phyloP scores from a whole-genome alignment of 2,888 invertebrate genomes.

The Rotaria macrura region DNA sequence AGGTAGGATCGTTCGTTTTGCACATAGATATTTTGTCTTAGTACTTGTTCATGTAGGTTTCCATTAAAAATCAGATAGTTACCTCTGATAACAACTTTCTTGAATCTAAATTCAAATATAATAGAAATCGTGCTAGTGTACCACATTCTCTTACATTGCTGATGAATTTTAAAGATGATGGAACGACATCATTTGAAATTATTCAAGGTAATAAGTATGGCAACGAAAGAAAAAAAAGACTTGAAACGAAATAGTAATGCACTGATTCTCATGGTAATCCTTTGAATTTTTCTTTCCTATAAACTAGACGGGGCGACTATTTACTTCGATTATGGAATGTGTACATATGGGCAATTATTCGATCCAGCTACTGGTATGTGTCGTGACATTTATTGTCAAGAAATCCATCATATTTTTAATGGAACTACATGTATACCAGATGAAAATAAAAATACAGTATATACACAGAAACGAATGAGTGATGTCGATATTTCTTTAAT shows the following conservation, averaged over 20 bases:
- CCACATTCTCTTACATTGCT: conserved; percentile 26
- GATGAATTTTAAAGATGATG: conserved; percentile 31
- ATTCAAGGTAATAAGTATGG: background rate
- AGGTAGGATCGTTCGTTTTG: background rate
- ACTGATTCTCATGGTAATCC: background rate
- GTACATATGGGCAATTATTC: conserved; percentile 30
- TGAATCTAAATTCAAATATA: background rate
- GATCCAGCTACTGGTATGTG: conserved; percentile 28
- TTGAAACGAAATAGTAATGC: background rate
- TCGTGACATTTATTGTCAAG: conserved; percentile 28
- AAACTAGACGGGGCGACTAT: background rate
- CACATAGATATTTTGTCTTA: background rate
- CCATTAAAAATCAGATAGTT: background rate
- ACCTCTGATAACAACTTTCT: background rate
- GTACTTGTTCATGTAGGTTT: background rate
- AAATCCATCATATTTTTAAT: conserved; percentile 5
- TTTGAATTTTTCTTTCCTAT: background rate
- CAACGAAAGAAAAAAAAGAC: background rate
- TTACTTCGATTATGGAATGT: conserved; percentile 27
- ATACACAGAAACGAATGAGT: background rate
- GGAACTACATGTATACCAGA: conserved; percentile 24
- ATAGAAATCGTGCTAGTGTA: background rate
- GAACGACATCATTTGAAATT: conserved; percentile 28
- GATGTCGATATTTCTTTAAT: background rate
- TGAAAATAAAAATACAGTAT: background rate